Evolutionary conservation across 2,797 vertebrate species (phyloP), one percentile per base, ranked within the genome.

Genomic region (Pogonophryne albipinna): DNA sequence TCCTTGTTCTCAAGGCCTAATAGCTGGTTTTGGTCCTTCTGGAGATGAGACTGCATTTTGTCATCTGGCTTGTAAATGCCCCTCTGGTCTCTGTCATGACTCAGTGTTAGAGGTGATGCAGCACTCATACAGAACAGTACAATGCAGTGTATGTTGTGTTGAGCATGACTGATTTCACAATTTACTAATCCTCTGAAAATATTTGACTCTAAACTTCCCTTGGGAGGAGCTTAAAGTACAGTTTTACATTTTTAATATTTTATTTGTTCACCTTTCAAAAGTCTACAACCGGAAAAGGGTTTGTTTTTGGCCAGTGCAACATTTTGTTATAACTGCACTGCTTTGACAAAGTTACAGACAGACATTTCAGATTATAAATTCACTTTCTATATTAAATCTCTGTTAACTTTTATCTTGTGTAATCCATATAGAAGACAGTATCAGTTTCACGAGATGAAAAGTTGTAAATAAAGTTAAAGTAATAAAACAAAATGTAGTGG

Each of bases 1-100:
- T 70, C 52, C 45, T 47, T 16, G 76, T 73, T 79, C 10, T 44
- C 14, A n/a, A 42, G 59, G 52, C n/a, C 56, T 78, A 74, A 85
- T 66, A 62, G 46, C 74, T 68, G 46, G 41, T 78, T 84, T 74
- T 74, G 23, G 27, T 74, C 17, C 20, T 47, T 65, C 27, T 59
- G 14, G 79, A 74, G 60, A 85, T 63, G 66, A 76, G 15, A 12
- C 9, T 46, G 53, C n/a, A 42, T 56, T 51, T 76, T 76, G 23
- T 78, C 45, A 45, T 64, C 44, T 41, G 4, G 47, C 17, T 56
- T 66, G 8, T 63, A 38, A 41, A 41, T 46, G 20, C 56, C 27
- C 6, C 12, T 52, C 45, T 57, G 50, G 8, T 59, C 16, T 57
- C 15, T 60, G 42, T 66, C 13, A 6, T 56, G 45, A 1, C 27